Base-by-base conservation (phyloP, 2,797 vertebrate genomes). In the Pangasius krempfi region DNA sequence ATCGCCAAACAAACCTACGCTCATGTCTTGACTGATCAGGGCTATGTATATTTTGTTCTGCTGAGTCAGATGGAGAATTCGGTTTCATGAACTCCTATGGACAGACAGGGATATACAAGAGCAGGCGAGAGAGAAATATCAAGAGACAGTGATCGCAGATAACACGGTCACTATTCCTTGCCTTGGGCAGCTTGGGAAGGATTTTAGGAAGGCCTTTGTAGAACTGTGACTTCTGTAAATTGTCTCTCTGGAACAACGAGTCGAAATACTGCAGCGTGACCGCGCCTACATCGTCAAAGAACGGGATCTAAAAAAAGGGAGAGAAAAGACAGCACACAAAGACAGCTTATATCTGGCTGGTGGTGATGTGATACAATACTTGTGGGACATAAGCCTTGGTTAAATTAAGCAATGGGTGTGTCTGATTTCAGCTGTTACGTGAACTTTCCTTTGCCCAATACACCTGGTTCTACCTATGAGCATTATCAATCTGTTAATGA, bases 161-260 rank as follows among this genome's bases (percentile, higher is more conserved):
- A 25, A 76, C 25, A 50, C 58, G 84, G 7, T 13, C 6, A 68
- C 22, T 75, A 10, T 9, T 62, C 86, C 95, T 91, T 94, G 98
- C 99, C 98, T 99, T 99, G 87, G 99, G 99, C 60, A 99, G 94
- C 93, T 99, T 98, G 86, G 98, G 97, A 78, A 99, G 95, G 92
- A 99, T 97, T 96, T 99, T 99, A n/a, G 99, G 98, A 50, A 99
- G 95, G 88, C 97, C 97, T 96, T 99, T 99, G 95, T 98, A 99
- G 94, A 99, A 99, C 91, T 99, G 99, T 84, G 98, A 99, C 92
- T 99, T 99, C 94, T 99, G 99, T 66, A 99, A 96, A 92, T 99
- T 99, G 95, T 99, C 98, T 92, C 98, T 97, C 94, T 99, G 99
- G 95, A 99, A 99, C 91, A 99, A 97, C 0, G 98, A 97, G 95